Percentiles rank a stretch among this genome's conserved stretches.
Evolutionary conservation across 2,888 invertebrate genomes (phyloP).

Genomic region (Ophioninae sp.): DNA sequence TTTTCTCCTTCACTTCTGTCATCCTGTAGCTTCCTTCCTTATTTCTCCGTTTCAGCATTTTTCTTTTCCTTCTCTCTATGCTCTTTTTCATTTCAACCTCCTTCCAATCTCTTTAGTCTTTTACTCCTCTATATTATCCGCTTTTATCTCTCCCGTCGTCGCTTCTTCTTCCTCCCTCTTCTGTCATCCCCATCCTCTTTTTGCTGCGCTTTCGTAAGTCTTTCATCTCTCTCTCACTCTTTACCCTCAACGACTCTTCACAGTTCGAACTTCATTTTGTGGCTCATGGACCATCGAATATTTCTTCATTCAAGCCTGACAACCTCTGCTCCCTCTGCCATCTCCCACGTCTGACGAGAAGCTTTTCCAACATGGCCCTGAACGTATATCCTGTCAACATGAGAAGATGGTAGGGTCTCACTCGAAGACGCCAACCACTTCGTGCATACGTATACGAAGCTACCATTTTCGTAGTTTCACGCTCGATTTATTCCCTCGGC

Average conservation of each 20-base stretch:
- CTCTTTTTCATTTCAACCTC: background rate
- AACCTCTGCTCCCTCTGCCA: background rate
- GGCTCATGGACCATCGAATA: slow-evolving; percentile 79
- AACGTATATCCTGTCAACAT: slow-evolving; percentile 37
- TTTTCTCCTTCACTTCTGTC: background rate
- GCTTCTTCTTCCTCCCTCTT: background rate
- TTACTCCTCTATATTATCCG: background rate
- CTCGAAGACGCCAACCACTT: slow-evolving; percentile 17
- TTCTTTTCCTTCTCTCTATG: background rate
- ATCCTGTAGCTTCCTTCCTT: background rate
- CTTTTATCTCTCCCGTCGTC: background rate
- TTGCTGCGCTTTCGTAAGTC: background rate
- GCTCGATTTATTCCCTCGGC: slow-evolving; percentile 47
- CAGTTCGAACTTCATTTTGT: slow-evolving; percentile 78
- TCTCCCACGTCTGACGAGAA: slow-evolving; percentile 6
- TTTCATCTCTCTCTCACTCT: slow-evolving; percentile 30
- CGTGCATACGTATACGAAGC: background rate
- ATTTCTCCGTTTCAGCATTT: background rate
- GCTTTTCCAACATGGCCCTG: slow-evolving; percentile 20
- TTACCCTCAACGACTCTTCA: slow-evolving; percentile 65
- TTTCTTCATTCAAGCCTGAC: slow-evolving; percentile 53
- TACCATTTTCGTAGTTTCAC: slow-evolving; percentile 45
- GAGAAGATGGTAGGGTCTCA: slow-evolving; percentile 15
- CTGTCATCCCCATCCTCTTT: background rate
- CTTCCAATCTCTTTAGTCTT: background rate